These are phyloP conservation scores for Pygmarrhopalites habei DNA, from an alignment of 1,140 invertebrate species.

Conservation along the genomic window DNA sequence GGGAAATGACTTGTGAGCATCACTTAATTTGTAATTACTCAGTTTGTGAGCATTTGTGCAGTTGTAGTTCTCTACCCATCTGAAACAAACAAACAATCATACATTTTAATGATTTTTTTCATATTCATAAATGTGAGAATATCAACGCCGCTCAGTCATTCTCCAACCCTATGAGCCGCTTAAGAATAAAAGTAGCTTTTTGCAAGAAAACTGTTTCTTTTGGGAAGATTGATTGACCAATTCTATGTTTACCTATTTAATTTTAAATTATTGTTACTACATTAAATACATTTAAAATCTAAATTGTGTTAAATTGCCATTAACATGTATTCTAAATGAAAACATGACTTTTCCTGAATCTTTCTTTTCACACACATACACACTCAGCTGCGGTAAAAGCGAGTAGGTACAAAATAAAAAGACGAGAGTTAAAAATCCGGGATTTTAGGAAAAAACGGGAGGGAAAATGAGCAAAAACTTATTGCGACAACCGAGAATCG, in stretches of 20 bases:
- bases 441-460: too few relatives aligned
- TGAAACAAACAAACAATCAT: constrained; percentile 12
- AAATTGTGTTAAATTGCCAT: neutral
- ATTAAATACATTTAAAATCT: neutral
- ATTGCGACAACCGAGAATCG: constrained; percentile 82
- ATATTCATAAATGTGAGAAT: neutral
- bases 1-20: constrained; percentile 36
- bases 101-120: neutral
- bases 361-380: too few relatives aligned
- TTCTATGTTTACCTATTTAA: neutral
- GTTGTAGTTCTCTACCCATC: constrained; percentile 33
- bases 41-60: constrained; percentile 25
- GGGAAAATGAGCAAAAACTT: neutral
- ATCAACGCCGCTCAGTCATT: neutral
- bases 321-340: too few relatives aligned
- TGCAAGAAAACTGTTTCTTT: too few relatives aligned
- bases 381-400: neutral
- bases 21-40: constrained; percentile 25
- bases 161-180: too few relatives aligned
- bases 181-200: too few relatives aligned
- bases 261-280: neutral
- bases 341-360: too few relatives aligned
- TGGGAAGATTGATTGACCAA: too few relatives aligned
- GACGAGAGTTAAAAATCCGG: neutral
- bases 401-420: neutral